Evolutionary conservation across 2,888 invertebrate genomes (phyloP).

Genomic region (Scelioninae gen. 2): DNA sequence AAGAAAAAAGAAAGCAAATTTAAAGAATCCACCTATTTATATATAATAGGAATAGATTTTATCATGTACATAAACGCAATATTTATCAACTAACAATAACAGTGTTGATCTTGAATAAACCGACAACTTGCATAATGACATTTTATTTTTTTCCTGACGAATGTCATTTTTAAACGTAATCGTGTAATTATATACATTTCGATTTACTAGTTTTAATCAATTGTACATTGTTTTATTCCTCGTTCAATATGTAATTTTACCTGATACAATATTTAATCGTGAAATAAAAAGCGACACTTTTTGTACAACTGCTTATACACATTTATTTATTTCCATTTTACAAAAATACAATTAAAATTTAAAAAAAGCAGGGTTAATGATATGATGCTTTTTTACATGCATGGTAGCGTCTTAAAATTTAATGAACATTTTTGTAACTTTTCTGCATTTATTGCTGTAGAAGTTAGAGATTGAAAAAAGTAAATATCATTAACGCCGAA

Average conservation of each 20-base stretch:
- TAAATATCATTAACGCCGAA: too few species aligned
- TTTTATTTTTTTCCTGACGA: neutral
- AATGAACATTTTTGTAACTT: too few species aligned
- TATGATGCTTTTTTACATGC: too few species aligned
- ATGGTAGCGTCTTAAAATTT: too few species aligned
- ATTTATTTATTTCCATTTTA: conserved; percentile 36
- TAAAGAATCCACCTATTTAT: neutral
- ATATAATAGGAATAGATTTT: neutral
- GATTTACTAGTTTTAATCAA: neutral
- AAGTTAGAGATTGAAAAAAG: too few species aligned
- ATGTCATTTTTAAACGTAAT: conserved; percentile 3
- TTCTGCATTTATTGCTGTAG: too few species aligned
- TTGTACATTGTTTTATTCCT: neutral
- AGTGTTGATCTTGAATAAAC: neutral
- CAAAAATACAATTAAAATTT: conserved; percentile 46
- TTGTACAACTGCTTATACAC: conserved; percentile 18
- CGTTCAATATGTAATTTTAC: neutral
- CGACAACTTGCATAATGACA: conserved; percentile 2
- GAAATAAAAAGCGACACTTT: too few species aligned
- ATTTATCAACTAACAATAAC: conserved; percentile 3
- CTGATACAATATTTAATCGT: neutral
- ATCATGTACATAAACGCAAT: conserved; percentile 2
- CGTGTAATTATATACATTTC: neutral
- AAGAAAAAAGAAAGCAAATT: neutral
- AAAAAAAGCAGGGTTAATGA: too few species aligned